Evolutionary conservation across 2,113 vertebrate genomes (phyloP).

Genomic region (Himantopus leucocephalus): DNA sequence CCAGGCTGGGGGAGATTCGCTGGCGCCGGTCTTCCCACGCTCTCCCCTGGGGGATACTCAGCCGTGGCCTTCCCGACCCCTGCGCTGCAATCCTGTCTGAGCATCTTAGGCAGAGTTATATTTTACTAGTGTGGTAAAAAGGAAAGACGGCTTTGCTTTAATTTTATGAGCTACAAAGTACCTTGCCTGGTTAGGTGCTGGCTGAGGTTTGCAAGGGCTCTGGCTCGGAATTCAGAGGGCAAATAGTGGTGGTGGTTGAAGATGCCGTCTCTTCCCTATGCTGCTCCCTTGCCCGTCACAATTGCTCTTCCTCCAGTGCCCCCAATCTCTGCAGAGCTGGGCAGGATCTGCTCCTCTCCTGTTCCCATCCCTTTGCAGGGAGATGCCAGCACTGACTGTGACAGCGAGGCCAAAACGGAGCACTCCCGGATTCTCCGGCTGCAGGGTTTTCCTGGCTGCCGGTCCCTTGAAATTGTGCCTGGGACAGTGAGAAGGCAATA

Average conservation of each 20-base stretch:
- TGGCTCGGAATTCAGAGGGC: neutral
- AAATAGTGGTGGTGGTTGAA: rapidly evolving
- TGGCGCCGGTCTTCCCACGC: neutral
- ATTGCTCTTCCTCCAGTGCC: neutral
- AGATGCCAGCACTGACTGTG: neutral
- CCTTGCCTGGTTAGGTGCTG: neutral
- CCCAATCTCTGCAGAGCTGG: neutral
- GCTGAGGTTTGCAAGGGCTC: neutral
- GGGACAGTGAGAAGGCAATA: neutral
- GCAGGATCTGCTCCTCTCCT: neutral
- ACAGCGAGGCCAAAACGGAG: neutral
- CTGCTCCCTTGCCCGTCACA: neutral
- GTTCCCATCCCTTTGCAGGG: neutral
- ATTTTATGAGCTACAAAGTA: neutral
- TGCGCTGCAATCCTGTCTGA: neutral
- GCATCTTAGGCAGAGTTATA: neutral
- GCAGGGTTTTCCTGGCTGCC: neutral
- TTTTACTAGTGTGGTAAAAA: neutral
- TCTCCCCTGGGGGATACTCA: neutral
- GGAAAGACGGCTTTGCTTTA: neutral
- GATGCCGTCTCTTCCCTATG: rapidly evolving
- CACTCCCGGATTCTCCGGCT: rapidly evolving
- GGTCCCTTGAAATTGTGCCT: neutral
- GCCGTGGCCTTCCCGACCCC: neutral
- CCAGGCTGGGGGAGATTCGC: rapidly evolving